These are phyloP conservation scores for Poecilia gillii DNA, from an alignment of 2,797 vertebrate species.

Conservation along the genomic window DNA sequence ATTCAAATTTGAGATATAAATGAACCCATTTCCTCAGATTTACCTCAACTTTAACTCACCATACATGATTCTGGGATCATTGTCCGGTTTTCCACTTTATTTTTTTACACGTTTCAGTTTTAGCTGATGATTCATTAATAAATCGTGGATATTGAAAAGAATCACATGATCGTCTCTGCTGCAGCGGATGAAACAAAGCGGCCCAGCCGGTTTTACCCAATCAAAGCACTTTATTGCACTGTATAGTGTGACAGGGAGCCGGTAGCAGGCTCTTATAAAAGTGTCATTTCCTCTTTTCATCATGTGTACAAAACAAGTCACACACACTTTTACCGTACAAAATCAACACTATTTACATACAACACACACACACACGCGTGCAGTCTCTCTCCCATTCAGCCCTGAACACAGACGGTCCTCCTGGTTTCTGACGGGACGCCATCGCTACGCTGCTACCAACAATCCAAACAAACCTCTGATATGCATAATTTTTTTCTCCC, in stretches of 20 bases:
- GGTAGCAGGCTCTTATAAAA: constrained; percentile 85
- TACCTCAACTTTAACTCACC: too few relatives aligned
- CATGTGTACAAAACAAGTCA: constrained; percentile 88
- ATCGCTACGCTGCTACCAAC: constrained; percentile 64
- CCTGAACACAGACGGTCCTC: constrained; percentile 43
- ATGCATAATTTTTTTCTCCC: constrained; percentile 56
- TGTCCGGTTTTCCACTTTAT: neutral
- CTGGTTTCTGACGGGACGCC: constrained; percentile 47
- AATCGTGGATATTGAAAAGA: neutral
- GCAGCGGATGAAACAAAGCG: neutral
- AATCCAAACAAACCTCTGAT: constrained; percentile 62
- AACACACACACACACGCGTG: constrained; percentile 66
- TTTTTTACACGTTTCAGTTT: neutral
- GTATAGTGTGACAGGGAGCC: constrained; percentile 84
- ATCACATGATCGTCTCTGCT: neutral
- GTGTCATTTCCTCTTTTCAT: constrained; percentile 85
- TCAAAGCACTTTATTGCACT: constrained; percentile 88
- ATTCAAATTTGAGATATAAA: neutral
- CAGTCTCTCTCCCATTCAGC: constrained; percentile 65
- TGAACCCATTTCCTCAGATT: neutral
- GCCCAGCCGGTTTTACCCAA: constrained; percentile 72
- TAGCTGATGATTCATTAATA: neutral
- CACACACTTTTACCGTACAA: constrained; percentile 86
- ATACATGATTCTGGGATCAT: too few relatives aligned
- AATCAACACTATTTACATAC: constrained; percentile 85